Conservation (phyloP, 35 echinoderm and acorn worm species). For the Amphiura filiformis region DNA sequence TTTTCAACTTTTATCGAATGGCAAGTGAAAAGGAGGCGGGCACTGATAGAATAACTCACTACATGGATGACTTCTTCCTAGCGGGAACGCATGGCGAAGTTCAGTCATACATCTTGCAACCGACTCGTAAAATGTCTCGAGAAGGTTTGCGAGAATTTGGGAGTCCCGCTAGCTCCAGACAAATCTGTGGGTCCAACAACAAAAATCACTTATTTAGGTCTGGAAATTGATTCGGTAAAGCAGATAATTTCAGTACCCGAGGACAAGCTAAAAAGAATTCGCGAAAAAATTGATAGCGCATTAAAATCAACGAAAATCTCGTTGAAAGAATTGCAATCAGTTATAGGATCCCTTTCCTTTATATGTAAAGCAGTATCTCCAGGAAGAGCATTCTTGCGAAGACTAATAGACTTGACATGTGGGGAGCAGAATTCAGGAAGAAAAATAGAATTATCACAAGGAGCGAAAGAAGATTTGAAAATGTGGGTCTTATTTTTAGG, state of each 20-base stretch:
- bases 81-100: not conserved
- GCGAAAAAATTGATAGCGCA: not conserved
- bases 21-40: not conserved
- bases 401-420: constrained; percentile 27
- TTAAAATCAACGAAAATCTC: not conserved
- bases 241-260: not conserved
- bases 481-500: constrained; percentile 14
- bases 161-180: constrained; percentile 25
- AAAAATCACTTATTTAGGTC: too few species aligned
- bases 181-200: constrained; percentile 37
- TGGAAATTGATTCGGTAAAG: too few species aligned
- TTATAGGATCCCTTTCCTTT: constrained; percentile 47
- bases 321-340: constrained; percentile 34
- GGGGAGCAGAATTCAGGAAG: constrained; percentile 7
- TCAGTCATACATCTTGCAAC: not conserved
- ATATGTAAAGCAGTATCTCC: constrained; percentile 47
- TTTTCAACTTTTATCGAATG: constrained; percentile 1
- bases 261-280: constrained; percentile 4
- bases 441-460: not conserved
- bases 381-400: constrained; percentile 31
- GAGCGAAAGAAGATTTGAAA: constrained; percentile 3
- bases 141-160: constrained; percentile 31
- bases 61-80: constrained; percentile 44
- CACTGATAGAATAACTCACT: not conserved
- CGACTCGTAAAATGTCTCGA: not conserved